Evolutionary conservation across 2,797 vertebrate species (phyloP).

Genomic region (Gambelia wislizenii): DNA sequence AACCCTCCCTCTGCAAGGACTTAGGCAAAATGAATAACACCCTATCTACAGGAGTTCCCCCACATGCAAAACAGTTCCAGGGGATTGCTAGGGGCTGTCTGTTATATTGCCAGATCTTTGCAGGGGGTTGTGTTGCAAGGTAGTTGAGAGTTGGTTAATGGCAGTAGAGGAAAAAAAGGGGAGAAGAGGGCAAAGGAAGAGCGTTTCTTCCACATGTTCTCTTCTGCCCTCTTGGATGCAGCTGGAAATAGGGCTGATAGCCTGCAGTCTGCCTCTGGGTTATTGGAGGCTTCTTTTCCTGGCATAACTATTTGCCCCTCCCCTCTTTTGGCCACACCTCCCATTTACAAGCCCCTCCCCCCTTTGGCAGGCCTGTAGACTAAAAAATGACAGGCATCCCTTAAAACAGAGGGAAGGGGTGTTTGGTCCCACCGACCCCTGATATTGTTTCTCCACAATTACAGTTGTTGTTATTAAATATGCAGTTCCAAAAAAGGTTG

Average conservation of each 20-base stretch:
- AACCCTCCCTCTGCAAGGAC: too few species aligned
- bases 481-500: too few species aligned
- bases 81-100: too few species aligned
- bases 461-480: too few species aligned
- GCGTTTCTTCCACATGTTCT: too few species aligned
- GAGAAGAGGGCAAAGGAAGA: not conserved
- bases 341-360: slow-evolving; percentile 81
- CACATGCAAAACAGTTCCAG: too few species aligned
- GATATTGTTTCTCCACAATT: not conserved
- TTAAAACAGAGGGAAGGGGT: slow-evolving; percentile 59
- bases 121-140: too few species aligned
- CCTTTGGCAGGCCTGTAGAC: slow-evolving; percentile 85
- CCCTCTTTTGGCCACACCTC: slow-evolving; percentile 88
- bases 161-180: not conserved
- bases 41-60: too few species aligned
- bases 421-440: not conserved
- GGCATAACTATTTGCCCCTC: slow-evolving; percentile 26
- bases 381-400: slow-evolving; percentile 77
- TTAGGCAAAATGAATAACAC: too few species aligned
- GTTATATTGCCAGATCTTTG: not conserved
- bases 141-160: not conserved
- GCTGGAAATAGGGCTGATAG: slow-evolving; percentile 80
- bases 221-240: not conserved
- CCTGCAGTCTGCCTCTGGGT: slow-evolving; percentile 85
- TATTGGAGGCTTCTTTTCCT: slow-evolving; percentile 80